Percentiles rank a stretch among this genome's conserved stretches.
Evolutionary conservation across 2,888 invertebrate genomes (phyloP).

Genomic region (Xylota sylvarum): DNA sequence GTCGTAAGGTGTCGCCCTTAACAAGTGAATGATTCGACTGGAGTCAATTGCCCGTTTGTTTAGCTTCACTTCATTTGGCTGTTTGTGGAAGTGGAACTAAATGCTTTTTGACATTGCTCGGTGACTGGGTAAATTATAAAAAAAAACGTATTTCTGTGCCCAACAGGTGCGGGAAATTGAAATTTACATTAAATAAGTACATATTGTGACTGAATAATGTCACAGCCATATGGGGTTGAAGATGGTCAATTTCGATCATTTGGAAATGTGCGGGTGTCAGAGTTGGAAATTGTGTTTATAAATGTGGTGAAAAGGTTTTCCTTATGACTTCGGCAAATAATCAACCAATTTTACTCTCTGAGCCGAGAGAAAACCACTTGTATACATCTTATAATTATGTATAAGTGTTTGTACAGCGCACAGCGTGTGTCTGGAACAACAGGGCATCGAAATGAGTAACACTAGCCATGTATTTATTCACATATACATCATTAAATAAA

Average conservation of each 20-base stretch:
- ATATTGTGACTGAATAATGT: neutral
- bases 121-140: conserved; percentile 3
- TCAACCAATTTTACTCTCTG: no score
- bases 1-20: conserved; percentile 40
- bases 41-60: conserved; percentile 37
- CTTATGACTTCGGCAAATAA: no score
- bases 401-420: no score
- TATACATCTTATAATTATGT: no score
- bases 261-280: neutral
- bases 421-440: no score
- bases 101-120: neutral
- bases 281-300: no score
- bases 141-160: neutral
- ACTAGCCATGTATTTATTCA: no score
- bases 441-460: no score
- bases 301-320: no score
- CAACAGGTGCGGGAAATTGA: conserved; percentile 26
- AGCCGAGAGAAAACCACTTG: no score
- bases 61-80: conserved; percentile 24
- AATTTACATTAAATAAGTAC: neutral
- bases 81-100: conserved; percentile 7
- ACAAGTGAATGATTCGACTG: conserved; percentile 25
- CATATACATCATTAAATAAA: no score
- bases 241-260: neutral
- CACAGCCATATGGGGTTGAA: neutral